Base-by-base conservation (phyloP, 2,797 vertebrate species). In the Acanthis flammea region DNA sequence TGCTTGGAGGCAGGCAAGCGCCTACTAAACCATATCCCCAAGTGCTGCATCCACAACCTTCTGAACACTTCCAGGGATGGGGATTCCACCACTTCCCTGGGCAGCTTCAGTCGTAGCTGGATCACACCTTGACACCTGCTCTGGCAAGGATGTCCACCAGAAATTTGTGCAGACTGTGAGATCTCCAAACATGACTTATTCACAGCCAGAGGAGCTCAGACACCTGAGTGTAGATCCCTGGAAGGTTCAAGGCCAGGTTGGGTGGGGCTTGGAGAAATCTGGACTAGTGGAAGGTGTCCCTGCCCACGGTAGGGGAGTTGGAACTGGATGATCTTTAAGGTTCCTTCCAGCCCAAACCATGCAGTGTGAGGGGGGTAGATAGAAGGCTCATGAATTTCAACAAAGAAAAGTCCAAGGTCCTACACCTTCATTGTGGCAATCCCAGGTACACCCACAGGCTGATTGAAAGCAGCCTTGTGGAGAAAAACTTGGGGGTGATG, bases 361-460 rank as follows among this genome's bases (percentile, higher is more conserved):
- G 39, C 28, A 57, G 37, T 7, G 50, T 50, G 55, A 62, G 50
- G 37, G 33, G 37, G 28, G n/a, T 47, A 10, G 14, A 8, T 6
- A 10, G 4, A 25, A 70, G 5, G 19, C 17, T 50, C 48, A 19
- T 39, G 37, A 76, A 63, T 44, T 75, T 50, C 24, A 62, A 16
- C 48, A 50, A 48, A 75, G 31, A 28, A 12, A 75, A 70, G 42
- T 70, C 47, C 63, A 75, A 50, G 48, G 41, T 54, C 55, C 48
- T 28, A 8, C 21, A 24, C 31, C 23, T 30, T 27, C 2, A 0
- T 28, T 0, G 0, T 10, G 4, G 37, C 50, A 30, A 30, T 44
- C 24, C 28, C 78, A 61, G 71, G 25, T 78, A 70, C 78, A 44
- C 37, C 50, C 45, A 44, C 23, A 37, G 55, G 28, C 3, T 13